Evolutionary conservation across 92 coral and sea anemone species (phyloP).

Genomic region (Meandrina meandrites): DNA sequence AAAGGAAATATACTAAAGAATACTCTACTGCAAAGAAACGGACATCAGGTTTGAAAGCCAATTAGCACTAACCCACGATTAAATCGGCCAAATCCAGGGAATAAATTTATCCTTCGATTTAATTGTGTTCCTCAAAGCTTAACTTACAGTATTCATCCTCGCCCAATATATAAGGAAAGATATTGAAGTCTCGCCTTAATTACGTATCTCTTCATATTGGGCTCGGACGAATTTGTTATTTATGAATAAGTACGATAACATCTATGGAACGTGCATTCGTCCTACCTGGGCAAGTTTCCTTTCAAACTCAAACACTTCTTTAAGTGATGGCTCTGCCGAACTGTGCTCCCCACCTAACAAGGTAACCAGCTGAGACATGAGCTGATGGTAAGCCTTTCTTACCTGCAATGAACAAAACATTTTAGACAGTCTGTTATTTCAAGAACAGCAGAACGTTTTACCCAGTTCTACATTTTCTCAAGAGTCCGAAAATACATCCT

Average conservation of each 20-base stretch:
- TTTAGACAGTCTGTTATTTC: neutral
- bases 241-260: neutral
- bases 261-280: neutral
- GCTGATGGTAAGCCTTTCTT: constrained; percentile 53
- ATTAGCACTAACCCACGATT: too few relatives aligned
- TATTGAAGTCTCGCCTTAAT: too few relatives aligned
- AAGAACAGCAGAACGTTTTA: neutral
- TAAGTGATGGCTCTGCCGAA: constrained; percentile 19
- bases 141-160: too few relatives aligned
- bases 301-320: constrained; percentile 63
- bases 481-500: too few relatives aligned
- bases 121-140: too few relatives aligned
- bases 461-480: neutral
- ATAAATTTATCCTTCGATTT: too few relatives aligned
- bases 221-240: neutral
- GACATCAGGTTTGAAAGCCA: too few relatives aligned
- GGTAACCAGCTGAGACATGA: constrained; percentile 51
- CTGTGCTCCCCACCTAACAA: constrained; percentile 51
- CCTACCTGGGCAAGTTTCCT: constrained; percentile 20
- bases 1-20: too few relatives aligned
- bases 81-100: too few relatives aligned
- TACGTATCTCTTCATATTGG: too few relatives aligned
- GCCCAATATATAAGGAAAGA: too few relatives aligned
- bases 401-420: constrained; percentile 13
- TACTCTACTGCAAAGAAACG: too few relatives aligned